phyloP scores from a whole-genome alignment of 2,797 vertebrate genomes.

The Enteromius thamalakanensis region DNA sequence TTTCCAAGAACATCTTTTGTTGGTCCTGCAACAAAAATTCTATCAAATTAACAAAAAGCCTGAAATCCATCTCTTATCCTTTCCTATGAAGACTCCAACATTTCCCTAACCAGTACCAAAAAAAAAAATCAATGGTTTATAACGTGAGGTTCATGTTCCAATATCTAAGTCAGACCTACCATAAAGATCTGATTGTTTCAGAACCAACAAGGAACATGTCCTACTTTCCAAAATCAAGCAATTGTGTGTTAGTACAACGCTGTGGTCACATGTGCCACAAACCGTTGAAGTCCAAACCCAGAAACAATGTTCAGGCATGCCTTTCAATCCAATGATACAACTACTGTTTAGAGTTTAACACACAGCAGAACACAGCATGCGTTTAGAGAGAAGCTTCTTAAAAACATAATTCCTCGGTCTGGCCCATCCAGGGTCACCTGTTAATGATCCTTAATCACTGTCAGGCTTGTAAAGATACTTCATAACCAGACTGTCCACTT shows the following conservation, averaged over 20 bases:
- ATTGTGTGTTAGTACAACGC: neutral
- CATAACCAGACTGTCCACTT: constrained; percentile 93
- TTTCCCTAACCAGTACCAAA: neutral
- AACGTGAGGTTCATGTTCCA: neutral
- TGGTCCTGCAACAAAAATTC: constrained; percentile 6
- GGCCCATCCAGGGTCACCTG: constrained; percentile 73
- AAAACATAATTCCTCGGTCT: neutral
- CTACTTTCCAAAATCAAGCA: constrained; percentile 6
- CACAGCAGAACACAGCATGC: constrained; percentile 42
- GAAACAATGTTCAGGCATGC: constrained; percentile 20
- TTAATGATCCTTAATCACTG: constrained; percentile 84
- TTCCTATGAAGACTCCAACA: neutral
- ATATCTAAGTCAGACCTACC: neutral
- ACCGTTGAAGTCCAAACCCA: neutral
- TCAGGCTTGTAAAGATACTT: constrained; percentile 95
- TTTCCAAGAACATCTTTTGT: constrained; percentile 1
- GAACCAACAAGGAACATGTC: neutral
- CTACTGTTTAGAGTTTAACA: constrained; percentile 27
- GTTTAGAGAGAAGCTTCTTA: neutral
- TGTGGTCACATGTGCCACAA: neutral
- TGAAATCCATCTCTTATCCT: neutral
- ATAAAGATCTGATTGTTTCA: neutral
- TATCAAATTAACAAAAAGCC: neutral
- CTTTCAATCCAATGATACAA: constrained; percentile 7
- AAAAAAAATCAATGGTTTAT: neutral